Base-by-base conservation (phyloP, 2,888 invertebrate species). In the Temnothorax ravouxi region DNA sequence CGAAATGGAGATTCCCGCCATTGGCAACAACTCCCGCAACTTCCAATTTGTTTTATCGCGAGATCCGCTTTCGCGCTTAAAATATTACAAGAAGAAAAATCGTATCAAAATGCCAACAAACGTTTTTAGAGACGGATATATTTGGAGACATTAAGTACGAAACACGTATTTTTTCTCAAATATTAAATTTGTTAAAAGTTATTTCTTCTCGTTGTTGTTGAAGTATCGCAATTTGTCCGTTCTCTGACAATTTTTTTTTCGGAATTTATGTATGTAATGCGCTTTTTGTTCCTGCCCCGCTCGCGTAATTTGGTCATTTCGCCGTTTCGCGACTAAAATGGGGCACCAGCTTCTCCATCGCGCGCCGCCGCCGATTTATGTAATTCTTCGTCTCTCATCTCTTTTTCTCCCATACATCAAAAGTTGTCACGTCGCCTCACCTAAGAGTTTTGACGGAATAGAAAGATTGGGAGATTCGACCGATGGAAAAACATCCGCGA, bases 401-500 rank as follows among this genome's bases (percentile, higher is more conserved):
- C 13, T 50, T 47, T 34, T 50, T 38, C 47, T 21, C 59, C 59
- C 38, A 29, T 80, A 72, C 72, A 71, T 61, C 47, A 59, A 59
- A 80, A 80, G 72, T 72, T 72, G 79, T 61, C 79, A 61, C 25
- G 71, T 71, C 59, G 44, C 71, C 29, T 72, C 44, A 59, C 79
- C 44, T 61, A 61, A 69, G 34, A 69, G 79, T 47, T 38, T 44
- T n/a, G 67, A 81, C 80, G 61, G 75, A 88, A 82, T 81, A 74
- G 84, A 79, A 84, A 80, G 80, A 82, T 83, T 71, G 61, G 41
- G 72, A 74, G 84, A 62, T 52, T 61, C 66, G 72, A 59, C 82
- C 71, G 86, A 72, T 83, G 81, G 79, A 83, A 88, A 88, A 88
- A 89, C 86, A 88, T 90, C 88, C 79, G 77, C 82, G 89, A 84